These are phyloP conservation scores for Piliocolobus tephrosceles DNA, from an alignment of 2,113 vertebrate species.

Conservation along the genomic window DNA sequence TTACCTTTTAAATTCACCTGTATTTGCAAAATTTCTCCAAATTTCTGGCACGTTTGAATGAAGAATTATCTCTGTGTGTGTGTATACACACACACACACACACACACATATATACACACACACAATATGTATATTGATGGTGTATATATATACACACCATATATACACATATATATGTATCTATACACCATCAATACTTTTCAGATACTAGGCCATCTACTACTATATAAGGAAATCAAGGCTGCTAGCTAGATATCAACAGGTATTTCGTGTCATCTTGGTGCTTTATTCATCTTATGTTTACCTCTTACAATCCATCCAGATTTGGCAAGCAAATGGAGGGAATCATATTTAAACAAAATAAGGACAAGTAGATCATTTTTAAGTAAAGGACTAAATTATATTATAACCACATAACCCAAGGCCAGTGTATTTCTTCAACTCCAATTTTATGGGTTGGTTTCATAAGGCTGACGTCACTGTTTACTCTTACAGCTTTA, in stretches of 20 bases:
- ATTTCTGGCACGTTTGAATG: not conserved
- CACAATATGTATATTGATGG: too few relatives aligned
- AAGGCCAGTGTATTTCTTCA: not conserved
- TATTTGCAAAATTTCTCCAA: not conserved
- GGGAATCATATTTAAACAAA: not conserved
- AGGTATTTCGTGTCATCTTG: not conserved
- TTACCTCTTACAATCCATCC: not conserved
- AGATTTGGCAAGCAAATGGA: not conserved
- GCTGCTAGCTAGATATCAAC: not conserved
- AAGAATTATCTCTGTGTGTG: not conserved
- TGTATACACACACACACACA: accelerated
- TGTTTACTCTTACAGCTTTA: not conserved
- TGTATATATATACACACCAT: too few relatives aligned
- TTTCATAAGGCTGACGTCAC: accelerated
- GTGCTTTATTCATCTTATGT: not conserved
- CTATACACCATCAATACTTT: not conserved
- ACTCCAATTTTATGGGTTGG: too few relatives aligned
- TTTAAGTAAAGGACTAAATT: not conserved
- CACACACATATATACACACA: too few relatives aligned
- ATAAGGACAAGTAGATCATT: not conserved
- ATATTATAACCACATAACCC: not conserved
- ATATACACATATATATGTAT: too few relatives aligned
- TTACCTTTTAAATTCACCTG: not conserved
- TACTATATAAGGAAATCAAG: not conserved
- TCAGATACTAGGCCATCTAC: not conserved